These are phyloP conservation scores for Drosophila pallidifrons DNA, from an alignment of 1,140 invertebrate genomes.

Conservation along the genomic window DNA sequence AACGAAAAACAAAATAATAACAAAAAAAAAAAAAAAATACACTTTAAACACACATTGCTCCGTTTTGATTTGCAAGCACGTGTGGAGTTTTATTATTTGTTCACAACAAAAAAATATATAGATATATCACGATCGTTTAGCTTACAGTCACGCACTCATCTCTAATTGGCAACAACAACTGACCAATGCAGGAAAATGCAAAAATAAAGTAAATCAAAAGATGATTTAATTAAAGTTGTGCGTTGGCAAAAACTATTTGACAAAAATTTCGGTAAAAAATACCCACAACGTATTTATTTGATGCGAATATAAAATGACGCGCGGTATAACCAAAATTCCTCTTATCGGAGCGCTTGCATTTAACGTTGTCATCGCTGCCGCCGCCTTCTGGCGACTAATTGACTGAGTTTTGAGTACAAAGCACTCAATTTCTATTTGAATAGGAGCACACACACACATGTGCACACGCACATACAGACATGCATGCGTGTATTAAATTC, in stretches of 20 bases:
- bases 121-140: slow-evolving; percentile 19
- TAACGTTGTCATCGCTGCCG: slow-evolving; percentile 43
- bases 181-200: slow-evolving; percentile 18
- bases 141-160: slow-evolving; percentile 37
- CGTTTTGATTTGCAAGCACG: slow-evolving; percentile 1
- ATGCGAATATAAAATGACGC: slow-evolving; percentile 28
- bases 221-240: slow-evolving; percentile 5
- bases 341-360: slow-evolving; percentile 23
- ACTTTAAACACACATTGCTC: neutral
- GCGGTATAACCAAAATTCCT: slow-evolving; percentile 7
- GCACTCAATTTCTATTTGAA: slow-evolving; percentile 79
- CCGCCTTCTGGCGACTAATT: slow-evolving; percentile 61
- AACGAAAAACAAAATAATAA: neutral
- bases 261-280: too few species aligned
- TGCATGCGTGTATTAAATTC: slow-evolving; percentile 36
- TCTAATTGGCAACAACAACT: slow-evolving; percentile 33
- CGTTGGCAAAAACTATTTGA: neutral
- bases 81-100: slow-evolving; percentile 13
- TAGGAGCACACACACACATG: slow-evolving; percentile 52
- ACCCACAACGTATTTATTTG: slow-evolving; percentile 6
- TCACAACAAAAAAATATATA: neutral
- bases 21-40: neutral
- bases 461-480: slow-evolving; percentile 22
- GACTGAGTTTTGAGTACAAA: slow-evolving; percentile 62
- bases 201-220: neutral